Evolutionary conservation across 2,797 vertebrate species (phyloP), one percentile per base, ranked within the genome.

Genomic region (Petrocephalus schoutedeni): DNA sequence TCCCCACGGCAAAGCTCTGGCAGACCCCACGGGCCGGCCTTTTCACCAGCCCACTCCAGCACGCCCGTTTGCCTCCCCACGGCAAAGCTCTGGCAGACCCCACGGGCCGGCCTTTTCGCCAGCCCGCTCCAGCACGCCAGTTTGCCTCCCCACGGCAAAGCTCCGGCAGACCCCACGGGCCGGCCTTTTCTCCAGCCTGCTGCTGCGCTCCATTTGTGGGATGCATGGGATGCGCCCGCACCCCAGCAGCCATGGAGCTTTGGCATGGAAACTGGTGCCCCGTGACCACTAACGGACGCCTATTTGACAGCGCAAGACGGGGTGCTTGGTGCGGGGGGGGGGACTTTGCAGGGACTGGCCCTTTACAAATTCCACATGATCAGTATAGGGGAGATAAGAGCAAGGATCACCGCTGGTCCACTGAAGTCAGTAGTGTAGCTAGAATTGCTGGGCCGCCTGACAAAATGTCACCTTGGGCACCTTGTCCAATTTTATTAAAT

Each of bases 121-220:
- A 28, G 28, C 28, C 28, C 28, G 28, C 28, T 28, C 28, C 28
- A 28, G 28, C 28, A 28, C 28, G 28, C 28, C 28, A 0, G 28
- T 28, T 28, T 28, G 28, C 28, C 28, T 28, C 1, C 1, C 28
- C 28, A 28, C 28, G 28, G 28, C 28, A 28, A 28, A 28, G 28
- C 28, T 28, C 28, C 28, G 28, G 28, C 28, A 28, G 28, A 28
- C 28, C 28, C 28, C 28, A 28, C 28, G 28, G 28, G 28, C 28
- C 28, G 28, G 28, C 28, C 28, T 28, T 28, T 28, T 28, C 28
- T 28, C 28, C 28, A 28, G 28, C 28, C 28, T 28, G 28, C 28
- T 45, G 77, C 36, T 12, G n/a, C 9, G 23, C 41, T 23, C 19
- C 90, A 89, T 92, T 93, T 93, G 89, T 91, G 87, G 90, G 28